Conservation (phyloP, 2,113 vertebrate species). For the Crotalus horridus region DNA sequence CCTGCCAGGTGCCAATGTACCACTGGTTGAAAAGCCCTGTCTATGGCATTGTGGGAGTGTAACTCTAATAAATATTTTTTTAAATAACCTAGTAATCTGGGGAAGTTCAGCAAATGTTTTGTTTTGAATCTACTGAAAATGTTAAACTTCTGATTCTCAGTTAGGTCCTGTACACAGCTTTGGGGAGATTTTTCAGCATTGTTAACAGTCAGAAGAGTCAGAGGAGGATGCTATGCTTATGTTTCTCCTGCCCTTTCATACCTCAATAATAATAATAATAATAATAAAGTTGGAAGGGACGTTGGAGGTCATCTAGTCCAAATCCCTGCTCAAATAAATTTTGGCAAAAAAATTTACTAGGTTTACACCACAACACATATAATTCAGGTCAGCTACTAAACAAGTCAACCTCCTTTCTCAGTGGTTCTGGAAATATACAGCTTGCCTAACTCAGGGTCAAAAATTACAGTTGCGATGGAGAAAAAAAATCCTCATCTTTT, state of each 20-base stretch:
- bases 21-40: too few species aligned
- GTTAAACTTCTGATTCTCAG: not conserved
- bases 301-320: too few species aligned
- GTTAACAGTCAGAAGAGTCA: too few species aligned
- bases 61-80: not conserved
- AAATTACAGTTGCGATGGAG: not conserved
- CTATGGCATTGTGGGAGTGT: not conserved
- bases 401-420: not conserved
- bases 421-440: not conserved
- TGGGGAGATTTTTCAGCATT: too few species aligned
- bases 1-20: too few species aligned
- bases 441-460: not conserved
- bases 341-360: not conserved
- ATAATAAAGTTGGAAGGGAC: too few species aligned
- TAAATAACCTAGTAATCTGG: not conserved
- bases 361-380: not conserved
- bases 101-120: not conserved
- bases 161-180: too few species aligned
- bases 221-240: too few species aligned
- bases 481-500: not conserved
- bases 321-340: not conserved
- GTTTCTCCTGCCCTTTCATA: too few species aligned
- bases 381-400: not conserved
- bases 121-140: not conserved
- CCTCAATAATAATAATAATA: too few species aligned